Percentiles rank a stretch among this genome's conserved stretches.
Conservation (phyloP, 2,797 vertebrate genomes). For the Xenentodon cancila region DNA sequence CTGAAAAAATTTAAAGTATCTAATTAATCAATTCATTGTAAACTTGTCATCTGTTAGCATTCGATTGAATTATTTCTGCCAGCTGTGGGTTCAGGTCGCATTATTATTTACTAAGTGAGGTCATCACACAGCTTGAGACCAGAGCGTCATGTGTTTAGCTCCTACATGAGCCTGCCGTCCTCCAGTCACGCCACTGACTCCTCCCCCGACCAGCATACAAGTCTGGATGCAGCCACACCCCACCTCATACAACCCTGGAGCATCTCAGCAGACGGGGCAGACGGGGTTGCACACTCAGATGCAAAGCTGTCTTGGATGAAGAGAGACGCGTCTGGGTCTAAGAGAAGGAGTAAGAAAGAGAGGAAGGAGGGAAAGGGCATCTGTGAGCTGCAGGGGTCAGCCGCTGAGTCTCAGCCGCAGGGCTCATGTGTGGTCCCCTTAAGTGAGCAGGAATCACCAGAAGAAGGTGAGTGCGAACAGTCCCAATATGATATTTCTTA, state of each 20-base stretch:
- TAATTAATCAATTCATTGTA: slow-evolving; percentile 5
- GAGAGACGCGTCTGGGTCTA: slow-evolving; percentile 10
- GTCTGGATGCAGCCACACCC: slow-evolving; percentile 44
- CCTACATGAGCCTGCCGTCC: slow-evolving; percentile 18
- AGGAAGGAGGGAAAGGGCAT: slow-evolving; percentile 2
- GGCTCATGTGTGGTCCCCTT: slow-evolving; percentile 35
- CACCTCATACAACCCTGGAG: slow-evolving; percentile 42
- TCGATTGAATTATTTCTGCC: background rate
- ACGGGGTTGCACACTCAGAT: slow-evolving; percentile 12
- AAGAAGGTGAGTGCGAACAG: slow-evolving; percentile 44
- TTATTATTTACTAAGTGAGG: slow-evolving; percentile 39
- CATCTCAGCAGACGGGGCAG: slow-evolving; percentile 31
- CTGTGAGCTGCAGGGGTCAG: slow-evolving; percentile 6
- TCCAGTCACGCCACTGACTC: slow-evolving; percentile 42
- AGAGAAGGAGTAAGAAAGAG: slow-evolving; percentile 23
- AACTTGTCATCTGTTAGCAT: slow-evolving; percentile 25
- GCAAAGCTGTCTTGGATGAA: slow-evolving; percentile 24
- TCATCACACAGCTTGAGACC: slow-evolving; percentile 34
- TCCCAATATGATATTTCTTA: background rate
- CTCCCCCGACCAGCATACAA: slow-evolving; percentile 42
- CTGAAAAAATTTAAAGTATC: too few species aligned
- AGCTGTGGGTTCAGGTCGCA: slow-evolving; percentile 27
- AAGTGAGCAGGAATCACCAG: slow-evolving; percentile 47
- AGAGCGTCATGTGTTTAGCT: slow-evolving; percentile 22
- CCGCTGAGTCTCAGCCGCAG: background rate